Evolutionary conservation across 2,888 invertebrate genomes (phyloP).

Genomic region (Rotaria magnacalcarata): DNA sequence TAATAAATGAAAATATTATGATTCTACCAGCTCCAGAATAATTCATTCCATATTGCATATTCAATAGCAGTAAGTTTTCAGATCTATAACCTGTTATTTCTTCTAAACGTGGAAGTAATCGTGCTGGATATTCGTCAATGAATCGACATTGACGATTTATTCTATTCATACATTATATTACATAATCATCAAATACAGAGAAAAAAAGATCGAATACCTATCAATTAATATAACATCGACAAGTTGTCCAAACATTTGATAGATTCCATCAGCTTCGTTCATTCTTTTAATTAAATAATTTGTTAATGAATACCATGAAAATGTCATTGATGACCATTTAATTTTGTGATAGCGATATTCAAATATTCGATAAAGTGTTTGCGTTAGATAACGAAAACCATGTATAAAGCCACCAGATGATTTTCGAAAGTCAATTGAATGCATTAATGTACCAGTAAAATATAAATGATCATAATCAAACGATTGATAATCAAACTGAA

Average conservation of each 20-base stretch:
- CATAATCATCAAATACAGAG: slow-evolving; percentile 43
- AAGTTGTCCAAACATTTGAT: slow-evolving; percentile 60
- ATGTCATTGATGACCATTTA: slow-evolving; percentile 56
- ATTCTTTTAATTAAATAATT: slow-evolving; percentile 57
- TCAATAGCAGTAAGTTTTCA: slow-evolving; percentile 52
- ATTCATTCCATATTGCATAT: slow-evolving; percentile 59
- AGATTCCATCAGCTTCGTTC: slow-evolving; percentile 60
- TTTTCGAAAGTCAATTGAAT: slow-evolving; percentile 60
- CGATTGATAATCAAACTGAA: slow-evolving; percentile 58
- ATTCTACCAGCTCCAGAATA: slow-evolving; percentile 58
- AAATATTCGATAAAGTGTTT: slow-evolving; percentile 56
- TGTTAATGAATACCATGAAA: slow-evolving; percentile 53
- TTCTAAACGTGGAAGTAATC: slow-evolving; percentile 54
- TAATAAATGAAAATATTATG: not conserved
- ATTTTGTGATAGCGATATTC: slow-evolving; percentile 57
- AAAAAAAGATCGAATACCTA: slow-evolving; percentile 50
- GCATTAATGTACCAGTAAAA: slow-evolving; percentile 58
- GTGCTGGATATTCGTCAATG: slow-evolving; percentile 59
- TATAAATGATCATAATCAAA: slow-evolving; percentile 54
- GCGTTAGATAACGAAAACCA: slow-evolving; percentile 61
- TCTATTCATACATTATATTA: slow-evolving; percentile 48
- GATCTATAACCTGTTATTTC: slow-evolving; percentile 54
- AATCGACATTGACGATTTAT: slow-evolving; percentile 50
- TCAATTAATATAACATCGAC: slow-evolving; percentile 58
- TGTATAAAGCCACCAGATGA: slow-evolving; percentile 62